Evolutionary conservation across 1,140 invertebrate genomes (phyloP).

Genomic region (Pararge aegeria): DNA sequence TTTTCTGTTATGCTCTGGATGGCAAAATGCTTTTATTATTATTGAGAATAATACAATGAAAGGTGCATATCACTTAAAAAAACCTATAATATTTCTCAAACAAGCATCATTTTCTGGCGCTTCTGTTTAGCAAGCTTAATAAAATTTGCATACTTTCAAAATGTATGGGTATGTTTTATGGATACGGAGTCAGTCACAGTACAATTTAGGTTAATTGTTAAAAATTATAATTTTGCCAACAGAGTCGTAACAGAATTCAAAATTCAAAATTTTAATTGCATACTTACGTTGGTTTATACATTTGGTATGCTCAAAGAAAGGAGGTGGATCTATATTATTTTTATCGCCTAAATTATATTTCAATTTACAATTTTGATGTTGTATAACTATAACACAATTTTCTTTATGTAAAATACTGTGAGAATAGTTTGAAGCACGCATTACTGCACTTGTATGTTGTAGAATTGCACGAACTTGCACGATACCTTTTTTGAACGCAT

Average conservation of each 20-base stretch:
- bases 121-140: constrained; percentile 11
- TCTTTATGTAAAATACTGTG: constrained; percentile 6
- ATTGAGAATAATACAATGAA: not conserved
- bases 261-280: constrained; percentile 67
- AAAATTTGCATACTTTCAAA: not conserved
- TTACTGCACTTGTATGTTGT: constrained; percentile 27
- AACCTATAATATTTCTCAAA: not conserved
- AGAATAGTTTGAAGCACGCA: constrained; percentile 19
- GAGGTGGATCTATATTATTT: constrained; percentile 56
- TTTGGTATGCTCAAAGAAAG: constrained; percentile 74
- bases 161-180: not conserved
- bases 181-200: not conserved
- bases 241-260: constrained; percentile 66
- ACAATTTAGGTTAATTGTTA: constrained; percentile 10
- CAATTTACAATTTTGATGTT: constrained; percentile 1
- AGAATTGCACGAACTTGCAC: constrained; percentile 31
- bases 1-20: constrained; percentile 65
- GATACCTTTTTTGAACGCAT: constrained; percentile 18
- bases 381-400: not conserved
- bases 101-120: not conserved
- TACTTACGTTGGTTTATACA: constrained; percentile 56
- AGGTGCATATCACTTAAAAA: not conserved
- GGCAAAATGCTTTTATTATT: constrained; percentile 46
- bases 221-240: constrained; percentile 57
- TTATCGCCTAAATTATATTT: constrained; percentile 19